phyloP scores from a whole-genome alignment of 1,140 invertebrate genomes.

The Bilobella aurantiaca region DNA sequence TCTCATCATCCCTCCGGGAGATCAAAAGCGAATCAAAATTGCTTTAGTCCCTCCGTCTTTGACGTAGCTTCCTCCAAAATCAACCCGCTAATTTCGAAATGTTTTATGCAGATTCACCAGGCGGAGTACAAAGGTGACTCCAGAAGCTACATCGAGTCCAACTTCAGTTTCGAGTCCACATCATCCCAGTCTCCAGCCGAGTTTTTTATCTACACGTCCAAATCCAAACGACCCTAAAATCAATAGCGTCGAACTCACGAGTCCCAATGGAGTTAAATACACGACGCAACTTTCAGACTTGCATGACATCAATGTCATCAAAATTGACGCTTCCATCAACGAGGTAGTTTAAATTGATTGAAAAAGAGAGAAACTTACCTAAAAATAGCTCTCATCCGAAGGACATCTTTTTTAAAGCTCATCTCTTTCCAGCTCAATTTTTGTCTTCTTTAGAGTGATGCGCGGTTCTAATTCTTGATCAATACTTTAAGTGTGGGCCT shows the following conservation, averaged over 20 bases:
- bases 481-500: too few species aligned
- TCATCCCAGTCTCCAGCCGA: slow-evolving; percentile 29
- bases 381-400: neutral
- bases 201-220: slow-evolving; percentile 33
- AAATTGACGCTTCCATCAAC: slow-evolving; percentile 44
- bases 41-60: too few species aligned
- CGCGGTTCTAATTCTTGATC: too few species aligned
- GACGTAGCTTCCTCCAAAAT: too few species aligned
- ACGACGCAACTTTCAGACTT: slow-evolving; percentile 36
- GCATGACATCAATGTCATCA: slow-evolving; percentile 45
- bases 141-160: slow-evolving; percentile 30
- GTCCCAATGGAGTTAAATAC: slow-evolving; percentile 33
- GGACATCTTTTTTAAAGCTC: too few species aligned
- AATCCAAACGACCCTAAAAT: slow-evolving; percentile 35
- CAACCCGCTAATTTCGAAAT: neutral
- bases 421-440: too few species aligned
- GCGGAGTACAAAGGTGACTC: slow-evolving; percentile 33
- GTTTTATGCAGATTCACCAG: slow-evolving; percentile 32
- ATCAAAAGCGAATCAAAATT: too few species aligned
- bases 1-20: too few species aligned
- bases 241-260: slow-evolving; percentile 33
- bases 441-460: too few species aligned
- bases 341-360: too few species aligned
- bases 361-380: slow-evolving; percentile 12
- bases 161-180: slow-evolving; percentile 33